These are phyloP conservation scores for Eonycteris spelaea DNA, from an alignment of 2,113 vertebrate genomes.

Conservation along the genomic window DNA sequence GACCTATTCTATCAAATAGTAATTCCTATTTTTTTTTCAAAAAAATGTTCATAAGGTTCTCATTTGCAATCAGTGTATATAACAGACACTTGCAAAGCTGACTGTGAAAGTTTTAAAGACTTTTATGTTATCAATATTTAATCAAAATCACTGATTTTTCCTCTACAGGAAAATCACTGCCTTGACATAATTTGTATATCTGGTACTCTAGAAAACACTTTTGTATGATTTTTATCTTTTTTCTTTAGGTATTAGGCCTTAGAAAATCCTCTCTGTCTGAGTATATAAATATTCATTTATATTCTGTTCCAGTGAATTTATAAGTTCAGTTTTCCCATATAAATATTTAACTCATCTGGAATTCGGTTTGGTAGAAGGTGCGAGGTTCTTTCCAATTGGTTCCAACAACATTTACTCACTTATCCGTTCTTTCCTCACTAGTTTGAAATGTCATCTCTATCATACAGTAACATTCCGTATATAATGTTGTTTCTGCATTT, in stretches of 20 bases:
- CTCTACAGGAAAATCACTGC: background rate
- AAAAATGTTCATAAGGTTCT: background rate
- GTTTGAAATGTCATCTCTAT: background rate
- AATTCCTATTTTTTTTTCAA: background rate
- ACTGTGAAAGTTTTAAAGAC: background rate
- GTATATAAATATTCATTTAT: slow-evolving; percentile 12
- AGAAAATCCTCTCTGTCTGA: background rate
- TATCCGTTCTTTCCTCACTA: background rate
- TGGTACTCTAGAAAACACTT: background rate
- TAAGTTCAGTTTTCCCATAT: slow-evolving; percentile 39
- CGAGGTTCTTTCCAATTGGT: background rate
- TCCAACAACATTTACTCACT: background rate
- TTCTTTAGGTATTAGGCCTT: background rate
- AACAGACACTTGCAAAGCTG: background rate
- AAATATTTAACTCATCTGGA: slow-evolving; percentile 45
- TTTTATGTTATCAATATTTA: background rate
- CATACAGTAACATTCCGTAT: background rate
- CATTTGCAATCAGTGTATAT: background rate
- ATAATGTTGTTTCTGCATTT: background rate
- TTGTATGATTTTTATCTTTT: background rate
- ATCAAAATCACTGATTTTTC: background rate
- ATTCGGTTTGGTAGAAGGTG: background rate
- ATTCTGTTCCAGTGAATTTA: slow-evolving; percentile 4
- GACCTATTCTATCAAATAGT: background rate
- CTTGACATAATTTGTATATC: background rate